phyloP scores from a whole-genome alignment of 1,140 invertebrate species.

The Macrotrachela quadricornifera region DNA sequence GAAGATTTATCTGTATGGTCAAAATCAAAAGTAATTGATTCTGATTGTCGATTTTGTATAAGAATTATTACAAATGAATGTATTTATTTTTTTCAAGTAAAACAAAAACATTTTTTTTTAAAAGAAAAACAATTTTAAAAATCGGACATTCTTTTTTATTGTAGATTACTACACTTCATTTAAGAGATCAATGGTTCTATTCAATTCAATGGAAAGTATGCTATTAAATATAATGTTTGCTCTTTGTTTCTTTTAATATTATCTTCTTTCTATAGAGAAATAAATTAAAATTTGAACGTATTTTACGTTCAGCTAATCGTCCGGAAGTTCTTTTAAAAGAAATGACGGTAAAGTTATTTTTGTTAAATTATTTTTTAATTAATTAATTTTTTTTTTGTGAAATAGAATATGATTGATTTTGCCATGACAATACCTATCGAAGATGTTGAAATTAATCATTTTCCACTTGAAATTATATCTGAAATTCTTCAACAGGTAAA shows the following conservation, averaged over 20 bases:
- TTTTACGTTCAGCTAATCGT: slow-evolving; percentile 42
- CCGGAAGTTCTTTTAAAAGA: slow-evolving; percentile 59
- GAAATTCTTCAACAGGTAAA: slow-evolving; percentile 34
- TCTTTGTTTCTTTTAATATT: too few relatives aligned
- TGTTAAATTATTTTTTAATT: neutral
- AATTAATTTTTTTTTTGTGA: slow-evolving; percentile 1
- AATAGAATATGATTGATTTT: slow-evolving; percentile 51
- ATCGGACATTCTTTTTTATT: too few relatives aligned
- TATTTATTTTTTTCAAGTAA: slow-evolving; percentile 48
- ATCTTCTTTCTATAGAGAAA: slow-evolving; percentile 12
- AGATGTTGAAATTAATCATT: slow-evolving; percentile 49
- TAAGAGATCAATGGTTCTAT: slow-evolving; percentile 60
- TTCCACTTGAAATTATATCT: slow-evolving; percentile 50
- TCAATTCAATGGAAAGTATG: slow-evolving; percentile 59
- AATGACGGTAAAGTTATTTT: slow-evolving; percentile 39
- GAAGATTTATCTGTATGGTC: too few relatives aligned
- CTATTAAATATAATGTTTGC: too few relatives aligned
- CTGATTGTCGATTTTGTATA: slow-evolving; percentile 39
- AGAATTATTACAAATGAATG: slow-evolving; percentile 53
- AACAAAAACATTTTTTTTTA: neutral
- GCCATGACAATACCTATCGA: slow-evolving; percentile 53
- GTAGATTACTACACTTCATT: slow-evolving; percentile 50
- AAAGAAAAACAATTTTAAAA: too few relatives aligned
- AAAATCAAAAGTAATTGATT: too few relatives aligned
- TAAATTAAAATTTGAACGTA: slow-evolving; percentile 51